Percentiles rank a stretch among this genome's conserved stretches.
Conservation (phyloP, 2,888 invertebrate species). For the Teleogryllus oceanicus region DNA sequence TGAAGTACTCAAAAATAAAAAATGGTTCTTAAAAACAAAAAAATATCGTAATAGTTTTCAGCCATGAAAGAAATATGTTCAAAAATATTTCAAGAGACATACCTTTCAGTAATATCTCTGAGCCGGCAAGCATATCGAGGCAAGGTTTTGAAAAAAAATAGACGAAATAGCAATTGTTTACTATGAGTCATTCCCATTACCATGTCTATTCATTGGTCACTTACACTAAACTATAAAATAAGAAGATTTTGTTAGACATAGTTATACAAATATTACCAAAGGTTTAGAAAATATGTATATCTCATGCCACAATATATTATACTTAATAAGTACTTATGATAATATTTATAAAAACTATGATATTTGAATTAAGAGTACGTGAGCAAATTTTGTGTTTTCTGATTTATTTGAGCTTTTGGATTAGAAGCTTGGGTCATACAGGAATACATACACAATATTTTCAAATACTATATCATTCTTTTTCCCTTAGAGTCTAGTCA, state of each 20-base stretch:
- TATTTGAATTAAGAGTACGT: slow-evolving; percentile 18
- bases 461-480: too few relatives aligned
- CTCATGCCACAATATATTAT: background rate
- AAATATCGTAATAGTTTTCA: background rate
- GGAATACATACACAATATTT: background rate
- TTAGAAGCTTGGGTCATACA: background rate
- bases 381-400: background rate
- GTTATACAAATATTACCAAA: background rate
- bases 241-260: slow-evolving; percentile 1
- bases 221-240: slow-evolving; percentile 11
- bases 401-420: background rate
- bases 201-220: background rate
- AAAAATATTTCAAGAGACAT: slow-evolving; percentile 3
- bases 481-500: too few relatives aligned
- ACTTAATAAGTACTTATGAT: slow-evolving; percentile 1
- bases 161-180: slow-evolving; percentile 2
- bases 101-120: slow-evolving; percentile 11
- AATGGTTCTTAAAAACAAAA: background rate
- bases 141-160: slow-evolving; percentile 2
- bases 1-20: slow-evolving; percentile 18
- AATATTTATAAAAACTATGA: background rate
- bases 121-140: background rate
- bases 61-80: slow-evolving; percentile 18
- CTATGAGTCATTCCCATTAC: slow-evolving; percentile 3
- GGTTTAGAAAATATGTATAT: background rate